Conservation (phyloP, 2,888 invertebrate species). For the Theretra japonica region DNA sequence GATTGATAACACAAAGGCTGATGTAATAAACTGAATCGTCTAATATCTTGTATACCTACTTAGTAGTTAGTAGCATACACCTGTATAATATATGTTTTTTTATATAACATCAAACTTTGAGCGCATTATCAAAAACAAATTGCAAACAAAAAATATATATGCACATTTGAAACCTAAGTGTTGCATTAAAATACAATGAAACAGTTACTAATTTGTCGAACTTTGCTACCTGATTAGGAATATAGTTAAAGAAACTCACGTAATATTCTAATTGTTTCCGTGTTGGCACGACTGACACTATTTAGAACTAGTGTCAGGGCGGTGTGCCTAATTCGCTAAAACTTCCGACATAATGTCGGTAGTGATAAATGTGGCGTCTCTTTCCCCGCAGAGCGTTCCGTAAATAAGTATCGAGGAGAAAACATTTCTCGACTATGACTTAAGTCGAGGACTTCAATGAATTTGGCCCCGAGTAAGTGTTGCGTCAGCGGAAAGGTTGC, state of each 20-base stretch:
- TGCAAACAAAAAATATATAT: not conserved
- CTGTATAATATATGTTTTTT: too few relatives aligned
- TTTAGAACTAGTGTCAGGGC: slow-evolving; percentile 54
- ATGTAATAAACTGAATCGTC: not conserved
- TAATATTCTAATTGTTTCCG: slow-evolving; percentile 75
- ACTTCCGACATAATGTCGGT: slow-evolving; percentile 8
- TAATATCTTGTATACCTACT: not conserved
- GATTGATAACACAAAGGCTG: not conserved
- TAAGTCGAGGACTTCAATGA: slow-evolving; percentile 18
- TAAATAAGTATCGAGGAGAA: not conserved
- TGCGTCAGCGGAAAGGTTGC: slow-evolving; percentile 81
- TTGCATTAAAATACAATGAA: not conserved
- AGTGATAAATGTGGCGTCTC: not conserved
- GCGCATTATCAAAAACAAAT: not conserved
- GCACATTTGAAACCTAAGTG: not conserved
- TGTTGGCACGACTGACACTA: slow-evolving; percentile 66
- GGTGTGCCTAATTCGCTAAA: slow-evolving; percentile 31
- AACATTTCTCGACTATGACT: slow-evolving; percentile 25
- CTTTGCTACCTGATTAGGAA: slow-evolving; percentile 8
- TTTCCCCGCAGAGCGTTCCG: not conserved
- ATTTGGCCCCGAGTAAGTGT: slow-evolving; percentile 61
- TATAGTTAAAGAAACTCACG: slow-evolving; percentile 42
- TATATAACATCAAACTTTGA: too few relatives aligned
- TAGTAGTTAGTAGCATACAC: too few relatives aligned
- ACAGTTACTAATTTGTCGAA: not conserved